Percentiles rank a stretch among this genome's conserved stretches.
Evolutionary conservation across 2,888 invertebrate species (phyloP).

Genomic region (Ophioninae sp.): DNA sequence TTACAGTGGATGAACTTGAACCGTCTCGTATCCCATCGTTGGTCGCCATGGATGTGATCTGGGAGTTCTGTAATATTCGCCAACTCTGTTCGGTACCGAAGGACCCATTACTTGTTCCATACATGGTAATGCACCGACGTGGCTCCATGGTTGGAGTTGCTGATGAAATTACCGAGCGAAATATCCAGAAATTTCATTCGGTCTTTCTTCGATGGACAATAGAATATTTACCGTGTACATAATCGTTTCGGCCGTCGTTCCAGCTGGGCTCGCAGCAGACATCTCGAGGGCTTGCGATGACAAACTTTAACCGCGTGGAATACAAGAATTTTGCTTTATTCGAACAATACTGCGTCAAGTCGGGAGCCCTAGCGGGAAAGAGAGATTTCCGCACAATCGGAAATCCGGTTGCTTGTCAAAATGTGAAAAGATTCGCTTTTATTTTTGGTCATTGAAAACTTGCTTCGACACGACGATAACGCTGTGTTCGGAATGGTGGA

Average conservation of each 20-base stretch:
- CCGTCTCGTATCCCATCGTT: conserved; percentile 89
- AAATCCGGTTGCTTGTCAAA: conserved; percentile 31
- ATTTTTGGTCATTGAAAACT: not conserved
- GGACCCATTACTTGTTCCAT: conserved; percentile 83
- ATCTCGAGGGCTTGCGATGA: conserved; percentile 3
- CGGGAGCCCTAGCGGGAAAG: not conserved
- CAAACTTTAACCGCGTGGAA: not conserved
- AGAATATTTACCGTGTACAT: conserved; percentile 59
- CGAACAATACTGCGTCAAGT: conserved; percentile 1
- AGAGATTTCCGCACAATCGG: conserved; percentile 21
- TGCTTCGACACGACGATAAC: not conserved
- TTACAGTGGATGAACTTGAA: conserved; percentile 89
- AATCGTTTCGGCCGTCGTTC: conserved; percentile 48
- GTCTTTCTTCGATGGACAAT: not conserved
- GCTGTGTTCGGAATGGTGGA: not conserved
- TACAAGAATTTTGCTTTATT: conserved; percentile 7
- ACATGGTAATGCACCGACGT: conserved; percentile 83
- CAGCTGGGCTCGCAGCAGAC: conserved; percentile 42
- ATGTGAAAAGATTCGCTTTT: conserved; percentile 4
- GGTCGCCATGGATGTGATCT: conserved; percentile 91
- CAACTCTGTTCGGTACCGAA: conserved; percentile 85
- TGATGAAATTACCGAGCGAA: conserved; percentile 69
- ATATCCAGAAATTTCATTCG: not conserved
- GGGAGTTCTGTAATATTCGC: conserved; percentile 87
- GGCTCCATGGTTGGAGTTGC: conserved; percentile 92